These are phyloP conservation scores for Tetraodon nigroviridis DNA, from an alignment of 2,113 vertebrate genomes.

Conservation along the genomic window DNA sequence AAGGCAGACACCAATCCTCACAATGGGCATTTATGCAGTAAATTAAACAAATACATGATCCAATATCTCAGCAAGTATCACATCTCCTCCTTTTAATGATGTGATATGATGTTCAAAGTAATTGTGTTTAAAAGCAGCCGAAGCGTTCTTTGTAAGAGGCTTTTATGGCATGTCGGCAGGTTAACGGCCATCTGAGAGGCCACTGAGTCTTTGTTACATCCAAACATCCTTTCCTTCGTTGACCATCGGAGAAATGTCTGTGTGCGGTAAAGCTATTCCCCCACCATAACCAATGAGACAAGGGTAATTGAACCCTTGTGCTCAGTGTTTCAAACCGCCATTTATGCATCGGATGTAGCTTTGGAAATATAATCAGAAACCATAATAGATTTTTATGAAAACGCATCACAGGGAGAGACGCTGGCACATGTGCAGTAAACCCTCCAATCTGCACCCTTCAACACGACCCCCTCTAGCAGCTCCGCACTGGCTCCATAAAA, in stretches of 20 bases:
- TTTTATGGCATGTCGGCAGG: constrained; percentile 49
- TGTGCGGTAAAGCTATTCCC: constrained; percentile 31
- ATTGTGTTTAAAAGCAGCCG: constrained; percentile 36
- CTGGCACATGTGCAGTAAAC: constrained; percentile 2
- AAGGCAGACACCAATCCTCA: background rate
- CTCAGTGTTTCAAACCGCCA: constrained; percentile 64
- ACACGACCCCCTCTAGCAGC: constrained; percentile 42
- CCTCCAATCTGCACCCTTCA: constrained; percentile 28
- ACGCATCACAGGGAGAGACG: constrained; percentile 46
- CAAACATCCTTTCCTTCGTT: constrained; percentile 40
- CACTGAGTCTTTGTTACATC: constrained; percentile 51
- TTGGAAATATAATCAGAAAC: constrained; percentile 52
- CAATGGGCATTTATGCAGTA: constrained; percentile 18
- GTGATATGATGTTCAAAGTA: constrained; percentile 28
- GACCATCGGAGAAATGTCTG: constrained; percentile 26
- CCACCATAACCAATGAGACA: constrained; percentile 50
- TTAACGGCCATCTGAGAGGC: constrained; percentile 57
- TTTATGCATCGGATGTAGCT: constrained; percentile 61
- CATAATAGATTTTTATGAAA: constrained; percentile 64
- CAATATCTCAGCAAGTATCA: constrained; percentile 40
- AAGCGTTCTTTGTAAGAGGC: constrained; percentile 26
- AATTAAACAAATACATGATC: constrained; percentile 43
- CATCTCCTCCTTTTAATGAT: constrained; percentile 33
- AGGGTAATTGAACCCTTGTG: constrained; percentile 58
- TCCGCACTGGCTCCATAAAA: constrained; percentile 49